Evolutionary conservation across 2,797 vertebrate genomes (phyloP).

Genomic region (Malacoraja senta): DNA sequence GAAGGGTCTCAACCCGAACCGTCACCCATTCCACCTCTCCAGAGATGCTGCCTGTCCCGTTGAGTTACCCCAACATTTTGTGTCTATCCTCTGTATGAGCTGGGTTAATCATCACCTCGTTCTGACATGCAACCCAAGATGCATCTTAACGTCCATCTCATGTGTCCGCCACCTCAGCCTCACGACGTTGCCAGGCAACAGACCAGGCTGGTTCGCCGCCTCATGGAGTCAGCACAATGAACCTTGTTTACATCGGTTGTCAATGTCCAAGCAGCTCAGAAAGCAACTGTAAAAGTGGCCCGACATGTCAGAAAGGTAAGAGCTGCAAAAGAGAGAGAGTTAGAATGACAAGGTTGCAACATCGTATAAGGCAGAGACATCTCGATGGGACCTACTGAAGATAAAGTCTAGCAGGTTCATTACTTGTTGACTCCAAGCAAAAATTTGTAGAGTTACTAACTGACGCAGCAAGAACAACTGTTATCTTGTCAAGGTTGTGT

Average conservation of each 20-base stretch:
- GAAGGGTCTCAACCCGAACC: too few species aligned
- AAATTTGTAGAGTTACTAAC: not conserved
- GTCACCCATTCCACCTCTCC: too few species aligned
- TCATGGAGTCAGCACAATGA: conserved; percentile 1
- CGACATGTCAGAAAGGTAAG: conserved; percentile 36
- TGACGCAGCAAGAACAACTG: not conserved
- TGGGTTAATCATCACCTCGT: not conserved
- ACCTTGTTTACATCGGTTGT: not conserved
- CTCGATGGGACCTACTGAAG: too few species aligned
- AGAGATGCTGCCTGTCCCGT: too few species aligned
- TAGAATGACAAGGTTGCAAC: not conserved
- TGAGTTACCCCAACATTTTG: too few species aligned
- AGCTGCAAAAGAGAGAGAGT: not conserved
- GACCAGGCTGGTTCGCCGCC: not conserved
- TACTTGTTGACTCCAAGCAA: too few species aligned
- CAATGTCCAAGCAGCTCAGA: not conserved
- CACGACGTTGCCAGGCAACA: conserved; percentile 21
- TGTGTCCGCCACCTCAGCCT: not conserved
- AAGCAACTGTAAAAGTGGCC: not conserved
- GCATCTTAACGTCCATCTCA: not conserved
- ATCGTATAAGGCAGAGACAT: not conserved
- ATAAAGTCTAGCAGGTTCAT: not conserved
- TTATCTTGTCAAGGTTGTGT: not conserved
- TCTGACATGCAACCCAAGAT: not conserved
- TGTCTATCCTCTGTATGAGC: not conserved